Evolutionary conservation across 2,888 invertebrate genomes (phyloP).

Genomic region (Perdita meconis): DNA sequence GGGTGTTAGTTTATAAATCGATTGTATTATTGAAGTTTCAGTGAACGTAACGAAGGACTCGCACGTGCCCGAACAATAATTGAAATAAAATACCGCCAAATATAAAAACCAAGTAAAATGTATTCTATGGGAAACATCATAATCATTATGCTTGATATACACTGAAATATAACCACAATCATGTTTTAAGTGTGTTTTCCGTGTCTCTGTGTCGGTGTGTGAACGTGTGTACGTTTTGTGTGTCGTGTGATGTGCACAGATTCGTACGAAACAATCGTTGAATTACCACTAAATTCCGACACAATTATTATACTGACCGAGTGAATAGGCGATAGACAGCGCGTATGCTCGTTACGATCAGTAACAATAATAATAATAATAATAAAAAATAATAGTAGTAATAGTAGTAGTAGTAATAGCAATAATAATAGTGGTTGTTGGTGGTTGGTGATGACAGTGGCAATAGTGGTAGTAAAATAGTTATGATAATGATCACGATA

Average conservation of each 20-base stretch:
- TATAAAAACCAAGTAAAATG: slow-evolving; percentile 84
- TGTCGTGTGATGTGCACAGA: slow-evolving; percentile 6
- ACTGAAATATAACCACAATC: slow-evolving; percentile 83
- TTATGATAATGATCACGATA: slow-evolving; percentile 24
- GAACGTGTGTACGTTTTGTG: slow-evolving; percentile 51
- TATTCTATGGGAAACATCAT: slow-evolving; percentile 84
- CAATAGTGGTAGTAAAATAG: slow-evolving; percentile 39
- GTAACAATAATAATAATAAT: slow-evolving; percentile 26
- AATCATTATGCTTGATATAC: slow-evolving; percentile 82
- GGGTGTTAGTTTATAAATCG: too few species aligned
- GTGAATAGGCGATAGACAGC: slow-evolving; percentile 77
- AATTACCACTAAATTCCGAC: slow-evolving; percentile 77
- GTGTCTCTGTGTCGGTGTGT: slow-evolving; percentile 55
- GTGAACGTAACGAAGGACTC: background rate
- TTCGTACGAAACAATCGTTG: slow-evolving; percentile 79
- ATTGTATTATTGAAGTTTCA: too few species aligned
- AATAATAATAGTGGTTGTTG: slow-evolving; percentile 10
- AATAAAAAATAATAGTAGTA: slow-evolving; percentile 11
- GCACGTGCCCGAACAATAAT: slow-evolving; percentile 30
- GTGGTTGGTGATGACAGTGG: slow-evolving; percentile 11
- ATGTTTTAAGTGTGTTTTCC: slow-evolving; percentile 76
- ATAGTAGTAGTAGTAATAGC: slow-evolving; percentile 6
- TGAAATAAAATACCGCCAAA: slow-evolving; percentile 78
- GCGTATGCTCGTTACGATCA: slow-evolving; percentile 71
- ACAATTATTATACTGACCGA: slow-evolving; percentile 78